A percentile compares a stretch with the other conserved stretches of the same genome.
These are phyloP conservation scores for Tetragnatha montana DNA, from an alignment of 2,888 invertebrate species.

Conservation along the genomic window DNA sequence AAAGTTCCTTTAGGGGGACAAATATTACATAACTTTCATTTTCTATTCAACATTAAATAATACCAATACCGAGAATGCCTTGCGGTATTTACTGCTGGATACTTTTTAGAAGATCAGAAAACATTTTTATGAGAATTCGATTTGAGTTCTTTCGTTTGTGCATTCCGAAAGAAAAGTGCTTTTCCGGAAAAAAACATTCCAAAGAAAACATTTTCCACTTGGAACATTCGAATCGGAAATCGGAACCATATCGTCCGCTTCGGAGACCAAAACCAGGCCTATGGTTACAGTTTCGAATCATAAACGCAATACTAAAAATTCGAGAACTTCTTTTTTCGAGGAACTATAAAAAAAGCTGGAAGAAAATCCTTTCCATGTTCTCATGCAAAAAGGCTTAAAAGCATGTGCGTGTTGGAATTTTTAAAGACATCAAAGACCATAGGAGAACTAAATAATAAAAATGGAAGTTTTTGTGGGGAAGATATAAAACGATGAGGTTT, in stretches of 20 bases:
- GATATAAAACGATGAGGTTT: background rate
- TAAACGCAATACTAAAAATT: background rate
- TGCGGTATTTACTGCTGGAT: background rate
- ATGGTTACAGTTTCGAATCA: background rate
- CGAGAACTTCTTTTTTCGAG: background rate
- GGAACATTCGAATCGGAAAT: background rate
- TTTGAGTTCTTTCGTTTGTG: background rate
- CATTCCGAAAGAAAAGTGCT: background rate
- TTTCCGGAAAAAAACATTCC: background rate
- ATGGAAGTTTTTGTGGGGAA: background rate
- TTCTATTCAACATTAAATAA: background rate
- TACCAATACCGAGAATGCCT: background rate
- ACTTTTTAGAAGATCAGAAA: background rate
- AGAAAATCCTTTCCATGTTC: background rate
- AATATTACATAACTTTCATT: too few species aligned
- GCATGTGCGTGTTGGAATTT: constrained; percentile 11
- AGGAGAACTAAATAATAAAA: background rate
- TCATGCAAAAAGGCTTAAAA: constrained; percentile 12
- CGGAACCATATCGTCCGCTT: background rate
- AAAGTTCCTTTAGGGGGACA: too few species aligned
- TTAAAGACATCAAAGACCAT: background rate
- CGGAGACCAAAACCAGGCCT: background rate
- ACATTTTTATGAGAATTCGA: background rate
- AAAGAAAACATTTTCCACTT: background rate
- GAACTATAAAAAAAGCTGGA: background rate